Conservation (phyloP, 1,140 invertebrate species). For the Sweltsa coloradensis region DNA sequence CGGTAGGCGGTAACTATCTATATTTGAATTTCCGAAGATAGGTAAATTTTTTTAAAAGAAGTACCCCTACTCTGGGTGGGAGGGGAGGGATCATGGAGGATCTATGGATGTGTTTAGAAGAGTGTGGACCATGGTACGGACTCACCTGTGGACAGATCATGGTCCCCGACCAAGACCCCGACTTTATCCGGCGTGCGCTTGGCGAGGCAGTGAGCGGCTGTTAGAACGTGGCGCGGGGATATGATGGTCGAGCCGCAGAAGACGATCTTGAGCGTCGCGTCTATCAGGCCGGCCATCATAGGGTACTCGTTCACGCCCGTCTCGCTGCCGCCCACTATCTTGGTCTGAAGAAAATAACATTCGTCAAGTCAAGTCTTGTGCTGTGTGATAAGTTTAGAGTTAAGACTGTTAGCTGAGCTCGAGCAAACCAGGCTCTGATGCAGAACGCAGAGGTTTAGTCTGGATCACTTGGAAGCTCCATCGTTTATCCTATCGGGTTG, state of each 20-base stretch:
- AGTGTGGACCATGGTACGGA: conserved; percentile 2
- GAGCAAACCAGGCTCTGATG: no score
- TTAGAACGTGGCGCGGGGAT: conserved; percentile 41
- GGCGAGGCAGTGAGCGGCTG: conserved; percentile 53
- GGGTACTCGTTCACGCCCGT: conserved; percentile 49
- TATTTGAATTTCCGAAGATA: conserved; percentile 7
- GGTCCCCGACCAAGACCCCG: conserved; percentile 41
- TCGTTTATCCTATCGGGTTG: no score
- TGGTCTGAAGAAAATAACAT: conserved; percentile 27
- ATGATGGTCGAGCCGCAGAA: conserved; percentile 56
- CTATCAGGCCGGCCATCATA: conserved; percentile 45
- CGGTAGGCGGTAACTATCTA: no score
- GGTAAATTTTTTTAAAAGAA: background rate
- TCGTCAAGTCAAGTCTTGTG: conserved; percentile 5
- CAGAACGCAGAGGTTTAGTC: no score
- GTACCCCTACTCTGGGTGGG: background rate
- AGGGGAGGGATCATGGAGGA: no score
- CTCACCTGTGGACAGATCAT: conserved; percentile 28
- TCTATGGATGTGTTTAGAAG: background rate
- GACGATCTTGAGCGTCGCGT: conserved; percentile 24
- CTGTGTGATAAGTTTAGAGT: no score
- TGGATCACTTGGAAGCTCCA: no score
- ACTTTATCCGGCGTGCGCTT: conserved; percentile 16
- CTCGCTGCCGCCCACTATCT: conserved; percentile 45
- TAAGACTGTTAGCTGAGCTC: no score